Conservation (phyloP, 2,113 vertebrate species). For the Labeo catla region DNA sequence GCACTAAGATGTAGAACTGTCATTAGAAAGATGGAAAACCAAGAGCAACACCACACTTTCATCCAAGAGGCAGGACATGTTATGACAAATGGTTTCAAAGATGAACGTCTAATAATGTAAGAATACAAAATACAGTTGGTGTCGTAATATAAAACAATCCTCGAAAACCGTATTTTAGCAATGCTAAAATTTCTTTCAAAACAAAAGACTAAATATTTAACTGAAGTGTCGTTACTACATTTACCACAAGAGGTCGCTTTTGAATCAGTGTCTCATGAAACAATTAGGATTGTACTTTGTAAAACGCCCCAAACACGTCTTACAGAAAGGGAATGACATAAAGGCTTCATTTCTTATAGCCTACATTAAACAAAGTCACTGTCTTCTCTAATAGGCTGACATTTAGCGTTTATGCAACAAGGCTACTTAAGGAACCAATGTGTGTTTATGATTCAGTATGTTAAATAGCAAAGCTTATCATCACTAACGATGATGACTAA, state of each 20-base stretch:
- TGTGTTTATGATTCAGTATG: background rate
- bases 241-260: slow-evolving; percentile 38
- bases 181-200: background rate
- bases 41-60: background rate
- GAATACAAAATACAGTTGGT: too few relatives aligned
- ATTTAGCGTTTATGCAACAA: background rate
- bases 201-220: background rate
- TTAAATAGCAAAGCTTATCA: background rate
- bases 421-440: background rate
- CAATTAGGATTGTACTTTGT: background rate
- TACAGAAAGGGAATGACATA: background rate
- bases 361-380: too few relatives aligned
- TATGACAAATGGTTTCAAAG: background rate
- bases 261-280: background rate
- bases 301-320: background rate
- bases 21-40: background rate
- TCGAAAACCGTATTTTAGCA: background rate
- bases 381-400: background rate
- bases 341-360: too few relatives aligned
- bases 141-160: too few relatives aligned
- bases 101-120: background rate
- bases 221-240: background rate
- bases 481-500: background rate
- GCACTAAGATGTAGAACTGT: background rate
- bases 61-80: background rate